A percentile compares a stretch with the other conserved stretches of the same genome.
Evolutionary conservation across 2,113 vertebrate genomes (phyloP).

Genomic region (Erythrolamprus reginae): DNA sequence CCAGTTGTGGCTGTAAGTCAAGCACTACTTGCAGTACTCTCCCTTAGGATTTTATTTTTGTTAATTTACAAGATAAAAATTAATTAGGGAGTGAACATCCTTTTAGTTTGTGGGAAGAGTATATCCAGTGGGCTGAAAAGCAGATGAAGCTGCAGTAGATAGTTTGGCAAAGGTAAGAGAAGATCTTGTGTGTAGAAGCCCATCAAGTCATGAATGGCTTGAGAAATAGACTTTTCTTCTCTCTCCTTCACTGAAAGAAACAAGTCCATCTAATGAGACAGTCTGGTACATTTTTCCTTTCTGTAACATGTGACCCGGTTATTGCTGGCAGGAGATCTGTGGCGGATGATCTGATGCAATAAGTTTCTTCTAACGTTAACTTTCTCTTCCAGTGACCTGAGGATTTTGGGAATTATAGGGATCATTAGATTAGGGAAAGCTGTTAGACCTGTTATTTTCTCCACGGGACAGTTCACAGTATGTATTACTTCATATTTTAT

Average conservation of each 20-base stretch:
- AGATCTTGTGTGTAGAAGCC: not conserved
- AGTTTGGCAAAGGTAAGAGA: not conserved
- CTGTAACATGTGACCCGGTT: not conserved
- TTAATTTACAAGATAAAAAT: not conserved
- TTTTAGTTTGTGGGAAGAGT: not conserved
- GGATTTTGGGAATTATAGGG: not conserved
- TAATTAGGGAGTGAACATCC: not conserved
- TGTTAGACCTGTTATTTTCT: not conserved
- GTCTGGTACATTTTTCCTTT: not conserved
- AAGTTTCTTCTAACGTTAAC: not conserved
- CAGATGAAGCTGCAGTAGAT: not conserved
- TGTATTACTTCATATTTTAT: not conserved
- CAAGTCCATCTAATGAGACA: not conserved
- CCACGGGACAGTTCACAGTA: not conserved
- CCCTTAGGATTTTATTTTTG: not conserved
- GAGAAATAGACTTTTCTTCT: not conserved
- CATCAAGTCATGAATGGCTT: not conserved
- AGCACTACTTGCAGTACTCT: not conserved
- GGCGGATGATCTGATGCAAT: not conserved
- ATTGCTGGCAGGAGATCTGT: not conserved
- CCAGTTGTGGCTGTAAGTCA: not conserved
- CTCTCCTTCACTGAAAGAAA: not conserved
- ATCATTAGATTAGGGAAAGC: not conserved
- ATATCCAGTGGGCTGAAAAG: not conserved
- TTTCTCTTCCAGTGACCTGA: not conserved